Percentiles rank a stretch among this genome's conserved stretches.
These are phyloP conservation scores for Phocides pigmalion DNA, from an alignment of 1,140 invertebrate genomes.

Conservation along the genomic window DNA sequence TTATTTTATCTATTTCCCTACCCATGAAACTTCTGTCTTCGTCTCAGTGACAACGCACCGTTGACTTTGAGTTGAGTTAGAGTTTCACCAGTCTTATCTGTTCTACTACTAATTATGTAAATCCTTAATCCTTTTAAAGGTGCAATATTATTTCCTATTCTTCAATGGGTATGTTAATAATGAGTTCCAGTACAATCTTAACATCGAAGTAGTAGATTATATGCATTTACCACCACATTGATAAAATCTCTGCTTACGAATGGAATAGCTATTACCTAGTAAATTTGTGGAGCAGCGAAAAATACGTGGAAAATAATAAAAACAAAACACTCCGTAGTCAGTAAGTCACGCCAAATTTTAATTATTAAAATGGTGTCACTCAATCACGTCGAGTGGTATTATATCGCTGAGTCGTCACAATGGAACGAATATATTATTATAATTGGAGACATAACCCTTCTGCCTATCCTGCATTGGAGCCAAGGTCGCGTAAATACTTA, in stretches of 20 bases:
- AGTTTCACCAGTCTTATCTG: too few species aligned
- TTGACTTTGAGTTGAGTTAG: too few species aligned
- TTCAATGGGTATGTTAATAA: too few species aligned
- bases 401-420: constrained; percentile 18
- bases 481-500: constrained; percentile 75
- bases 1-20: constrained; percentile 3
- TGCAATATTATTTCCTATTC: too few species aligned
- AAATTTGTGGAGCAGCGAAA: neutral
- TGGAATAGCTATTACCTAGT: neutral
- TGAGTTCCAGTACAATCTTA: too few species aligned
- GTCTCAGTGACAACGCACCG: too few species aligned
- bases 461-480: constrained; percentile 56
- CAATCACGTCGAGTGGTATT: constrained; percentile 25
- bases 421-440: constrained; percentile 35
- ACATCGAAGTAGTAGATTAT: too few species aligned
- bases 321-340: neutral
- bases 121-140: too few species aligned
- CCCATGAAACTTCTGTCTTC: constrained; percentile 8
- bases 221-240: too few species aligned
- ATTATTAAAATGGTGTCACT: constrained; percentile 19
- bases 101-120: too few species aligned
- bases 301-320: neutral
- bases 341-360: constrained; percentile 7
- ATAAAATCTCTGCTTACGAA: too few species aligned
- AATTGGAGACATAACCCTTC: constrained; percentile 64